Percentiles rank a stretch among this genome's conserved stretches.
phyloP scores from a whole-genome alignment of 2,888 invertebrate genomes.

The Adela reaumurella region DNA sequence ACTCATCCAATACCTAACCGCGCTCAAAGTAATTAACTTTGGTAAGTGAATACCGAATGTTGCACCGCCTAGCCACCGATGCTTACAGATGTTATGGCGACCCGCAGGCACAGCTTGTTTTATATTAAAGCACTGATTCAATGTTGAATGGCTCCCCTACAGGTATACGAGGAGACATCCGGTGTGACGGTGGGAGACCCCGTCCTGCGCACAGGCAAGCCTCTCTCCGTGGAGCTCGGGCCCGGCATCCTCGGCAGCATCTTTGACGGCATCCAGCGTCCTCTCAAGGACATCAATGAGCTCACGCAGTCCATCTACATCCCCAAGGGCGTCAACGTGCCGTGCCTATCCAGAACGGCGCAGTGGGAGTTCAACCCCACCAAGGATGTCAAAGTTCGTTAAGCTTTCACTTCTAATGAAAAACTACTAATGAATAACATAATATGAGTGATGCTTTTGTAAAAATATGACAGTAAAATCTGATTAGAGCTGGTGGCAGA shows the following conservation, averaged over 20 bases:
- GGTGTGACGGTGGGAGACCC: constrained; percentile 99
- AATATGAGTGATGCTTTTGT: no score
- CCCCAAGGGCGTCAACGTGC: constrained; percentile 96
- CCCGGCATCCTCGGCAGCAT: constrained; percentile 99
- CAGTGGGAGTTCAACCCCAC: constrained; percentile 93
- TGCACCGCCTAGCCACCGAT: no score
- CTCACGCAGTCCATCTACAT: constrained; percentile 97
- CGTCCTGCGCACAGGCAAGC: constrained; percentile 96
- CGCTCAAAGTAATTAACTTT: no score
- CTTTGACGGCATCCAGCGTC: constrained; percentile 99
- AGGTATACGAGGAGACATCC: constrained; percentile 93
- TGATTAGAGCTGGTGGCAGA: no score
- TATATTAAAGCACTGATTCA: no score
- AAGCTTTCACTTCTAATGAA: not conserved
- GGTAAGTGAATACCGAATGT: no score
- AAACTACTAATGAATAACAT: no score
- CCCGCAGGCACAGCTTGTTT: no score
- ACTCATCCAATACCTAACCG: no score
- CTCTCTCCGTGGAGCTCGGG: constrained; percentile 96
- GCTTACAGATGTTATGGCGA: no score
- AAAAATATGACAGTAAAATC: no score
- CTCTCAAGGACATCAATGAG: constrained; percentile 93
- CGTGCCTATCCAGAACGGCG: constrained; percentile 75
- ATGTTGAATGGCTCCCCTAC: constrained; percentile 5
- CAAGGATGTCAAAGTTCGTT: constrained; percentile 67